Evolutionary conservation across 2,888 invertebrate species (phyloP).

Genomic region (Isotomurus palustris): DNA sequence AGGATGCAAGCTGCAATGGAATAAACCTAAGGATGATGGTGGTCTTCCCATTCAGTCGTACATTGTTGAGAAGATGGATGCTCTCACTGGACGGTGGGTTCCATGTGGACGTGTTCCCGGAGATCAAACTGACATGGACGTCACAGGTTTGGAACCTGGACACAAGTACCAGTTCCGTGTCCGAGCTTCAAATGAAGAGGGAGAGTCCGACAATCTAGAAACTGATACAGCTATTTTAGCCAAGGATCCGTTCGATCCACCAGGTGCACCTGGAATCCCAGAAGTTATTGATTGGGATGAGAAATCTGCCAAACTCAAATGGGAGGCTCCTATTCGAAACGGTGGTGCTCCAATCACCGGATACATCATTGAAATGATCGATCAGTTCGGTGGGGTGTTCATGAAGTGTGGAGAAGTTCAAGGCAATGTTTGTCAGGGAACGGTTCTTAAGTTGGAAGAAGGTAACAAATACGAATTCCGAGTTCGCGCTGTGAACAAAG

Average conservation of each 20-base stretch:
- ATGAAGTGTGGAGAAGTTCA: constrained; percentile 79
- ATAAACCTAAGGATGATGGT: constrained; percentile 92
- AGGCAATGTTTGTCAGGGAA: constrained; percentile 78
- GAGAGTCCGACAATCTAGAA: constrained; percentile 91
- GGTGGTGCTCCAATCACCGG: constrained; percentile 88
- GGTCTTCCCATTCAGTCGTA: constrained; percentile 86
- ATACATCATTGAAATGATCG: constrained; percentile 87
- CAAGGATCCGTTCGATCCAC: constrained; percentile 87
- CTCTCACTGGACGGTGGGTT: constrained; percentile 78
- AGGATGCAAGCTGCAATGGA: constrained; percentile 89
- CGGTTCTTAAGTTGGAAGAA: constrained; percentile 83
- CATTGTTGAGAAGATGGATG: constrained; percentile 91
- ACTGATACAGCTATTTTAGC: constrained; percentile 83
- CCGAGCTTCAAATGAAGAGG: constrained; percentile 93
- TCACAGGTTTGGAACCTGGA: constrained; percentile 86
- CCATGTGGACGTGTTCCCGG: constrained; percentile 63
- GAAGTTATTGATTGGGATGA: constrained; percentile 88
- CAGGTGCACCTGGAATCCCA: constrained; percentile 62
- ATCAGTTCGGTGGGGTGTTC: constrained; percentile 74
- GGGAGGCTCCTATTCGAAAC: constrained; percentile 84
- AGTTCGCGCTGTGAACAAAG: constrained; percentile 80
- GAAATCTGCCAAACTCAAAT: constrained; percentile 81
- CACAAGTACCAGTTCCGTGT: constrained; percentile 97
- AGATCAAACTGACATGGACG: constrained; percentile 72
- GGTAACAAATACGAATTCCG: constrained; percentile 95